Evolutionary conservation across 2,797 vertebrate species (phyloP).

Genomic region (Onychomys arenicola): DNA sequence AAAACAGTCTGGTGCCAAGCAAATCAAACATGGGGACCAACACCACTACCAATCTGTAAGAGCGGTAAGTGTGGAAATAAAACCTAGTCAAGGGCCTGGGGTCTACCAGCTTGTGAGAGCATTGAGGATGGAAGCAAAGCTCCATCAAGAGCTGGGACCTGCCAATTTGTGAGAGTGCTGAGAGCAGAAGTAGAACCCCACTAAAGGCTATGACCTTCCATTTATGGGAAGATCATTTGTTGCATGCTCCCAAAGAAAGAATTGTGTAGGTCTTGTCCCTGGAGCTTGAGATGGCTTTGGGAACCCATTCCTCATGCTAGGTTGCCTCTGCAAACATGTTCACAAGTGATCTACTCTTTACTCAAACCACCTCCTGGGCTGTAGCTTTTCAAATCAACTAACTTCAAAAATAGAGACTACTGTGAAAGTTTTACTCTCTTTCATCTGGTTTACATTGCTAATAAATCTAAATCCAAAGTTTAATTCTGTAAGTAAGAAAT

Average conservation of each 20-base stretch:
- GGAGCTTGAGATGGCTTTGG: neutral
- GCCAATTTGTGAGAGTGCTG: neutral
- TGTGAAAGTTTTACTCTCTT: neutral
- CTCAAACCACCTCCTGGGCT: neutral
- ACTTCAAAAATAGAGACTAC: neutral
- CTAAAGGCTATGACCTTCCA: neutral
- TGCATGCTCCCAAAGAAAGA: neutral
- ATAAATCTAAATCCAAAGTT: slow-evolving; percentile 43
- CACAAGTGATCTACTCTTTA: neutral
- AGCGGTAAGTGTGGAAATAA: slow-evolving; percentile 80
- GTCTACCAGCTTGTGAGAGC: neutral
- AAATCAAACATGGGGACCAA: slow-evolving; percentile 82
- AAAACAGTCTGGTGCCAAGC: slow-evolving; percentile 79
- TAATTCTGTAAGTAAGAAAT: neutral
- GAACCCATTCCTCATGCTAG: neutral
- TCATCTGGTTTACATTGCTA: neutral
- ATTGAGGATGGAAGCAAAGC: neutral
- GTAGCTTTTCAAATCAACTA: neutral
- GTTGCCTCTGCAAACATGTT: neutral
- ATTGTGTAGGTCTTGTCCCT: neutral
- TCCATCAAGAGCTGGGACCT: neutral
- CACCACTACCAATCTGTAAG: slow-evolving; percentile 80
- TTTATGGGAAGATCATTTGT: neutral
- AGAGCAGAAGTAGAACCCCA: neutral
- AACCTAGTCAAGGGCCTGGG: neutral